These are phyloP conservation scores for Pararge aegeria DNA, from an alignment of 1,140 invertebrate genomes.

Conservation along the genomic window DNA sequence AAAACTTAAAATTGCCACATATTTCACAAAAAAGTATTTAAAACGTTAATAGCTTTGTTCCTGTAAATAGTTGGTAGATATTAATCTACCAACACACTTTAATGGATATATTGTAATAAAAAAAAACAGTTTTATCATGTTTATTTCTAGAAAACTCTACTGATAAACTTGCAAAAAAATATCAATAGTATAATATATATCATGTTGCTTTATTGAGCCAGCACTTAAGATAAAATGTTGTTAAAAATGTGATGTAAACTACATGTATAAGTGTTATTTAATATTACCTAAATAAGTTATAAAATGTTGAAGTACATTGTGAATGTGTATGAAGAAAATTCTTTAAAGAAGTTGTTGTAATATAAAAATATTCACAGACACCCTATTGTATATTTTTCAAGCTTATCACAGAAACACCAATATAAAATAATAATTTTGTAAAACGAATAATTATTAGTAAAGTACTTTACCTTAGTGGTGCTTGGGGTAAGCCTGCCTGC, in stretches of 20 bases:
- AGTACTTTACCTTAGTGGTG: no score
- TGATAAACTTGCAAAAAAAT: no score
- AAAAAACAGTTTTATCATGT: no score
- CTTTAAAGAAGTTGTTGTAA: slow-evolving; percentile 10
- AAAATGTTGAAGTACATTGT: background rate
- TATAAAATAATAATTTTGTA: background rate
- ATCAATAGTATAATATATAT: background rate
- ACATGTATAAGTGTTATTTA: background rate
- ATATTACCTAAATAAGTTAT: no score
- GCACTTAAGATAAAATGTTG: background rate
- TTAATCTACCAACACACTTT: no score
- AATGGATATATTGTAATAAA: no score
- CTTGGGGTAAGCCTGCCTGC: no score
- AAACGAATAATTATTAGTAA: background rate
- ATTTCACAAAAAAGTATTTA: no score
- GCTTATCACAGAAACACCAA: slow-evolving; percentile 44
- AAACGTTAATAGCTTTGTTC: no score
- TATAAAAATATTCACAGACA: slow-evolving; percentile 39
- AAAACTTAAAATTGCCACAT: no score
- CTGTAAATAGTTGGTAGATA: no score
- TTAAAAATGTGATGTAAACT: slow-evolving; percentile 10
- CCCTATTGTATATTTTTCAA: slow-evolving; percentile 36
- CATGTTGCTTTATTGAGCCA: background rate
- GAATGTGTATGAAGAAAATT: background rate
- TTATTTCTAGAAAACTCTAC: no score